Conservation (phyloP, 2,113 vertebrate species). For the Campylomormyrus tamandua region DNA sequence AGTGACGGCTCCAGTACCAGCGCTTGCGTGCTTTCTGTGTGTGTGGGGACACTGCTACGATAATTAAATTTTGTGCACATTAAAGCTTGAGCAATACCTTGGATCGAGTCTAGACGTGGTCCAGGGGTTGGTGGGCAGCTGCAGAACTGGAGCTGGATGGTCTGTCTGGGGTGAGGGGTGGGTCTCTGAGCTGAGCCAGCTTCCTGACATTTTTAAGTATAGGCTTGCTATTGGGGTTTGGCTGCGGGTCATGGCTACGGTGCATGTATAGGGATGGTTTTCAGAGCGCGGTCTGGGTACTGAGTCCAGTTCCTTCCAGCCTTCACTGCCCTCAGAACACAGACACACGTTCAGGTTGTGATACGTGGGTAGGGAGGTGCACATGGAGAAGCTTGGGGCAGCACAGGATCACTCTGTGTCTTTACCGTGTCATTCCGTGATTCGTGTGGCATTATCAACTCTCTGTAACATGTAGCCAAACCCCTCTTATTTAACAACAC, state of each 20-base stretch:
- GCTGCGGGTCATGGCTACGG: slow-evolving; percentile 41
- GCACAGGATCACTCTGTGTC: neutral
- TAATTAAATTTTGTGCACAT: slow-evolving; percentile 7
- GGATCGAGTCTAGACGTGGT: slow-evolving; percentile 20
- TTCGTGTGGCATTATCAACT: neutral
- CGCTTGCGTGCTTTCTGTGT: neutral
- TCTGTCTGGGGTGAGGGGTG: slow-evolving; percentile 39
- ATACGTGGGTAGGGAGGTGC: slow-evolving; percentile 42
- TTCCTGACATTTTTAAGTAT: slow-evolving; percentile 47
- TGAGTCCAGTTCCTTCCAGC: slow-evolving; percentile 23
- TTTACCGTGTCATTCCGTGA: neutral
- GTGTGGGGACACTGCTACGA: slow-evolving; percentile 26
- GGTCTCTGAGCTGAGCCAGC: neutral
- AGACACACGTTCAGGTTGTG: slow-evolving; percentile 20
- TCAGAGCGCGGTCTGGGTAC: slow-evolving; percentile 35
- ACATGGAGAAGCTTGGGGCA: slow-evolving; percentile 24
- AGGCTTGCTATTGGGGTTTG: slow-evolving; percentile 58
- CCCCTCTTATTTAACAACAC: neutral
- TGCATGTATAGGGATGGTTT: slow-evolving; percentile 40
- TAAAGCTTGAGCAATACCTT: slow-evolving; percentile 17
- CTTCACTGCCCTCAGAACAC: slow-evolving; percentile 19
- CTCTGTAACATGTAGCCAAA: neutral
- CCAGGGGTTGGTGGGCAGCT: slow-evolving; percentile 27
- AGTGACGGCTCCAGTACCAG: neutral
- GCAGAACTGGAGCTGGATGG: neutral